These are phyloP conservation scores for Semicossyphus pulcher DNA, from an alignment of 2,113 vertebrate genomes.

Conservation along the genomic window DNA sequence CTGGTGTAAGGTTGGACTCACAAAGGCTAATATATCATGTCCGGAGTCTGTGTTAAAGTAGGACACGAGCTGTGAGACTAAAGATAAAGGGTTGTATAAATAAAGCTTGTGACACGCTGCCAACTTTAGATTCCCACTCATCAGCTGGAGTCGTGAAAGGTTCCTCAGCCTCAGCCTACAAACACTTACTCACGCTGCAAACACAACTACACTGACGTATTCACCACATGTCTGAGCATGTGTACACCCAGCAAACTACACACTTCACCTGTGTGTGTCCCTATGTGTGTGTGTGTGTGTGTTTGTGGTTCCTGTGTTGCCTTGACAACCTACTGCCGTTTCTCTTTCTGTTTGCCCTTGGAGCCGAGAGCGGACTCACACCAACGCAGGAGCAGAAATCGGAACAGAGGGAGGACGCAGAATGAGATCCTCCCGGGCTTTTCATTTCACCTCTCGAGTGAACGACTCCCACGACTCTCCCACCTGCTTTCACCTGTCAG, in stretches of 20 bases:
- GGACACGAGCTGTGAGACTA: conserved; percentile 47
- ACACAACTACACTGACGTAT: conserved; percentile 46
- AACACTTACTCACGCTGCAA: conserved; percentile 47
- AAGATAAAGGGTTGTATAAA: conserved; percentile 47
- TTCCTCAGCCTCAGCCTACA: conserved; percentile 56
- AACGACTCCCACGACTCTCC: conserved; percentile 70
- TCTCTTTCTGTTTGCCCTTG: conserved; percentile 72
- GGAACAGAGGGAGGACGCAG: conserved; percentile 61
- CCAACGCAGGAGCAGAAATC: conserved; percentile 67
- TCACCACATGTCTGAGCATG: conserved; percentile 32
- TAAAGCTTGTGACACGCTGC: conserved; percentile 51
- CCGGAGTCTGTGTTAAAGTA: conserved; percentile 44
- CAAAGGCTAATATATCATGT: conserved; percentile 27
- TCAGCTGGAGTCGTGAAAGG: conserved; percentile 67
- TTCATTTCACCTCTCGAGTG: conserved; percentile 55
- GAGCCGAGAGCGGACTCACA: conserved; percentile 55
- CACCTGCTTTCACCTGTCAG: conserved; percentile 69
- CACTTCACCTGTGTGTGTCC: conserved; percentile 43
- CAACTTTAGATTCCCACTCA: conserved; percentile 58
- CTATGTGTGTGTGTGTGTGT: conserved; percentile 22
- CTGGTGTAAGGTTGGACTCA: neutral
- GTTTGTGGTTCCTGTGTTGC: conserved; percentile 61
- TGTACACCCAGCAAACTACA: conserved; percentile 14
- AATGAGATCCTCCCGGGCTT: conserved; percentile 39
- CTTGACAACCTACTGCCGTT: conserved; percentile 74